A percentile compares a stretch with the other conserved stretches of the same genome.
phyloP scores from a whole-genome alignment of 2,888 invertebrate genomes.

The Hydriomena furcata region DNA sequence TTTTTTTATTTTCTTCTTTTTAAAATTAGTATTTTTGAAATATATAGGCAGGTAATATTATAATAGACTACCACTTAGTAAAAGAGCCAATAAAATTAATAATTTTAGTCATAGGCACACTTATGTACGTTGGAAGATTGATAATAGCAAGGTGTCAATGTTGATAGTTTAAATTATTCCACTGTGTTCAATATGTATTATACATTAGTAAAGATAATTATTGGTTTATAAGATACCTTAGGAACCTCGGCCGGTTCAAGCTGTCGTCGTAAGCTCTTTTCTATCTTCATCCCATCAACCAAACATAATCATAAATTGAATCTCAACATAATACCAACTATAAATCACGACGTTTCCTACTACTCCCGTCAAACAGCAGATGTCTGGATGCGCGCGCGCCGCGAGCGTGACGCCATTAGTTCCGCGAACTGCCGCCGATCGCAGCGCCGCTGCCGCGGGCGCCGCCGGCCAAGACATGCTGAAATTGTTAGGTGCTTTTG shows the following conservation, averaged over 20 bases:
- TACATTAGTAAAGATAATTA: too few relatives aligned
- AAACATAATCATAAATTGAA: constrained; percentile 28
- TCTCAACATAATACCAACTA: constrained; percentile 18
- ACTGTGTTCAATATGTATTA: too few relatives aligned
- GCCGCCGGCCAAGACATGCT: constrained; percentile 27
- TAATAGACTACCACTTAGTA: too few relatives aligned
- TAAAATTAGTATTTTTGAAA: too few relatives aligned
- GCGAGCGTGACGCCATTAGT: constrained; percentile 60
- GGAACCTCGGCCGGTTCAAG: not conserved
- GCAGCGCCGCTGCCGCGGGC: constrained; percentile 45
- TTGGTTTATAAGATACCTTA: not conserved
- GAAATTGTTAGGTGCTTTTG: constrained; percentile 24
- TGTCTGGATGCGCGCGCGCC: constrained; percentile 37
- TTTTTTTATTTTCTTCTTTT: too few relatives aligned
- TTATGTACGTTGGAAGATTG: too few relatives aligned
- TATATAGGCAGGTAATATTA: too few relatives aligned
- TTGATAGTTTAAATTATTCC: too few relatives aligned
- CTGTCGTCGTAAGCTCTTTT: not conserved
- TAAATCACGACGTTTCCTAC: constrained; percentile 31
- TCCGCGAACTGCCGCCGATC: constrained; percentile 51
- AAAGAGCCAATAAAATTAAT: too few relatives aligned
- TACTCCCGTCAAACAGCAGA: constrained; percentile 30
- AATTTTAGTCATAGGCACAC: too few relatives aligned
- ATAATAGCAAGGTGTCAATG: too few relatives aligned
- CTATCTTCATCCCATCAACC: constrained; percentile 10